phyloP scores from a whole-genome alignment of 2,888 invertebrate species.

The Ferrisia virgata region DNA sequence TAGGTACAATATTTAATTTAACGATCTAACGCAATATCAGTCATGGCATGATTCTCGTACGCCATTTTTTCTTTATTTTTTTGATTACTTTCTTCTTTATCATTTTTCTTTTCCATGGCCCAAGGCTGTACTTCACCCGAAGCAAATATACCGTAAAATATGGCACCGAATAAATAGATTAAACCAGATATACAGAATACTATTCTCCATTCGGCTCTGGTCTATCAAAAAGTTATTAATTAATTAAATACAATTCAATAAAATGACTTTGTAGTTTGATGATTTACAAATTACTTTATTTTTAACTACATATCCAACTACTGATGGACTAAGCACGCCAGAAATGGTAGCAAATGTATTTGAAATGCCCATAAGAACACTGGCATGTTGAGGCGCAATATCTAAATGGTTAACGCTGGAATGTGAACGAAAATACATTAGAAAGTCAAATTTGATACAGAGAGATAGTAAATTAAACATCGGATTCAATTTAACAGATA shows the following conservation, averaged over 20 bases:
- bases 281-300: constrained; percentile 60
- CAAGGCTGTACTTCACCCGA: constrained; percentile 81
- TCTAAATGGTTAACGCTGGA: constrained; percentile 71
- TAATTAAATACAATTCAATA: background rate
- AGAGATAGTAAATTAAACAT: too few species aligned
- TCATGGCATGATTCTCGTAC: constrained; percentile 5
- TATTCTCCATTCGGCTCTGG: constrained; percentile 74
- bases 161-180: constrained; percentile 76
- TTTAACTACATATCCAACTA: constrained; percentile 74
- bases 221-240: constrained; percentile 57
- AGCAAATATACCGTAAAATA: constrained; percentile 74
- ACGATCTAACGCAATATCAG: background rate
- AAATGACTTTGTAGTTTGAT: background rate
- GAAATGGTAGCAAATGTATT: constrained; percentile 89
- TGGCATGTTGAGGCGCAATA: constrained; percentile 86
- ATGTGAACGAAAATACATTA: background rate
- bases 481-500: too few species aligned
- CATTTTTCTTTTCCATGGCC: constrained; percentile 59
- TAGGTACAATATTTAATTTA: background rate
- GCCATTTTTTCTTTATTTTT: background rate
- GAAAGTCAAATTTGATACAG: background rate
- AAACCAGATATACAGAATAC: constrained; percentile 82
- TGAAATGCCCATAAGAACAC: constrained; percentile 86
- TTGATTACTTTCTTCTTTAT: background rate
- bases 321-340: constrained; percentile 82